phyloP scores from a whole-genome alignment of 2,888 invertebrate genomes.

The Thera britannica region DNA sequence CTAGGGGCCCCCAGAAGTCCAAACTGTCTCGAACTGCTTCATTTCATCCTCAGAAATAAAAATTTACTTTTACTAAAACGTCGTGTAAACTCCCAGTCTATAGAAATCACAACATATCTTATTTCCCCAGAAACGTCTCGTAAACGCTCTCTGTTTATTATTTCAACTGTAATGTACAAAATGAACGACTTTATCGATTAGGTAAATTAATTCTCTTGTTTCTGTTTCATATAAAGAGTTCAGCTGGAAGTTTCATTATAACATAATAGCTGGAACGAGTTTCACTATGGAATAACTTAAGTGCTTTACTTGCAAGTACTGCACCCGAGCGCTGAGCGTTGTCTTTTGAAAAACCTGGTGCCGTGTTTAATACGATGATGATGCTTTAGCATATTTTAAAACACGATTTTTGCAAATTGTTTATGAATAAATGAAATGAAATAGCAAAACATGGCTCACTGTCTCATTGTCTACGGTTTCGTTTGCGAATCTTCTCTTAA shows the following conservation, averaged over 20 bases:
- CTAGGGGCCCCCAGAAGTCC: not conserved
- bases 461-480: too few relatives aligned
- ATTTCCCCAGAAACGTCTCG: slow-evolving; percentile 37
- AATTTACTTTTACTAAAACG: not conserved
- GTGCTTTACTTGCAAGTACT: slow-evolving; percentile 9
- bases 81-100: not conserved
- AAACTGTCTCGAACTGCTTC: not conserved
- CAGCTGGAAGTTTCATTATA: slow-evolving; percentile 11
- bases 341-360: not conserved
- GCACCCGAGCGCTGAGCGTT: slow-evolving; percentile 6
- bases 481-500: too few relatives aligned
- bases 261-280: slow-evolving; percentile 8
- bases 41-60: not conserved
- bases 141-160: slow-evolving; percentile 47
- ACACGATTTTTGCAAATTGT: not conserved
- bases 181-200: slow-evolving; percentile 40
- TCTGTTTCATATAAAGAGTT: slow-evolving; percentile 18
- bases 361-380: not conserved
- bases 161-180: slow-evolving; percentile 40
- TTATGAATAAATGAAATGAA: too few relatives aligned
- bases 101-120: not conserved
- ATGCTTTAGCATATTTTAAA: not conserved
- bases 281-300: not conserved
- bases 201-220: slow-evolving; percentile 27
- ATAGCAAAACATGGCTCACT: too few relatives aligned